phyloP scores from a whole-genome alignment of 2,888 invertebrate species.

The Stenurella melanura region DNA sequence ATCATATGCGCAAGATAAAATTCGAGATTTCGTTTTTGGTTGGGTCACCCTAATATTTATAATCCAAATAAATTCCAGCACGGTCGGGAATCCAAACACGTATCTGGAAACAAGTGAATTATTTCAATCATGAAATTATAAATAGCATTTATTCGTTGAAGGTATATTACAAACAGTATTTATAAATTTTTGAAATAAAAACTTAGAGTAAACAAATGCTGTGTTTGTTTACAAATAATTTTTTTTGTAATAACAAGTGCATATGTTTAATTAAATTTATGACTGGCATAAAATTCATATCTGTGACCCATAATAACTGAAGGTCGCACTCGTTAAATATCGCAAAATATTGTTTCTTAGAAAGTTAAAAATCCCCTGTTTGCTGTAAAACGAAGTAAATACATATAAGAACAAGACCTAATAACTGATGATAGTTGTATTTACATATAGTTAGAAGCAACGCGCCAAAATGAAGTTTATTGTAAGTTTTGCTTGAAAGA shows the following conservation, averaged over 20 bases:
- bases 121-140: no score
- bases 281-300: no score
- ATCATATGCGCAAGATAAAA: no score
- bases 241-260: not conserved
- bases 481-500: constrained; percentile 1
- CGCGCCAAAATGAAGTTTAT: not conserved
- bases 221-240: not conserved
- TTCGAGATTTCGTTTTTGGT: no score
- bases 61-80: no score
- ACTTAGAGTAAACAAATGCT: no score
- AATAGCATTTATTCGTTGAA: no score
- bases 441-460: not conserved
- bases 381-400: not conserved
- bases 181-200: no score
- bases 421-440: not conserved
- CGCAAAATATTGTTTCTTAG: not conserved
- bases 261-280: not conserved
- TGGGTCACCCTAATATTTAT: no score
- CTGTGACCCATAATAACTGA: not conserved
- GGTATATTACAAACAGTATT: no score
- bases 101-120: no score
- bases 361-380: not conserved
- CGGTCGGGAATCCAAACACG: no score
- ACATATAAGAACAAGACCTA: not conserved
- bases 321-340: not conserved